Evolutionary conservation across 2,797 vertebrate species (phyloP), one percentile per base, ranked within the genome.

Genomic region (Petrocephalus schoutedeni): DNA sequence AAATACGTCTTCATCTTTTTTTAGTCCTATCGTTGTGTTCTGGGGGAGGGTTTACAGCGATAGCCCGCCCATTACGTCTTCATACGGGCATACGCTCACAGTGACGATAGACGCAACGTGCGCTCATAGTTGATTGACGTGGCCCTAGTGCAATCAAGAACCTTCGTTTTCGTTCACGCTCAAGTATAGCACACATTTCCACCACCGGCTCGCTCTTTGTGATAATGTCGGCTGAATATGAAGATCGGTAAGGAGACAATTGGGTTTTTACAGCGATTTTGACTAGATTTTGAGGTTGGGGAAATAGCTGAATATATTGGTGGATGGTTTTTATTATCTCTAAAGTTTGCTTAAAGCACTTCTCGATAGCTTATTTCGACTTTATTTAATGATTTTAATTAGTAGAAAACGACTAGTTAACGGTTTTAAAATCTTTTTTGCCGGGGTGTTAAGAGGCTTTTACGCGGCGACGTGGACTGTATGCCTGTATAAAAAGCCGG

Each of bases 191-290:
- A 95, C 89, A 92, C 91, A 93, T 95, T 94, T 95, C 93, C 92
- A 93, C 92, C 80, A 89, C 92, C 90, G 89, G 91, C 89, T 94
- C 94, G 94, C 94, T 94, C 94, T 95, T 95, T 96, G 95, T 93
- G 92, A 96, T 94, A 94, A 96, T 96, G 96, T 96, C 95, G 94
- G 95, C 95, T 89, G 93, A 96, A 92, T 94, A 94, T 94, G 96
- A 96, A 88, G 94, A 95, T 91, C 96, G 96, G 96, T 96, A 92
- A 95, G 95, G 2, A 14, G 4, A 23, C 10, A 7, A 4, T 49
- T n/a, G 49, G 23, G 53, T 88, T 85, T 77, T 32, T 36, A 86
- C 36, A 4, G 21, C 58, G n/a, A 61, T 83, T 83, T 49, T 23
- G 45, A 51, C 21, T 64, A 28, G 59, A 8, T 23, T 67, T 67